Percentiles rank a stretch among this genome's conserved stretches.
phyloP scores from a whole-genome alignment of 2,888 invertebrate genomes.

The Coenonympha arcania region DNA sequence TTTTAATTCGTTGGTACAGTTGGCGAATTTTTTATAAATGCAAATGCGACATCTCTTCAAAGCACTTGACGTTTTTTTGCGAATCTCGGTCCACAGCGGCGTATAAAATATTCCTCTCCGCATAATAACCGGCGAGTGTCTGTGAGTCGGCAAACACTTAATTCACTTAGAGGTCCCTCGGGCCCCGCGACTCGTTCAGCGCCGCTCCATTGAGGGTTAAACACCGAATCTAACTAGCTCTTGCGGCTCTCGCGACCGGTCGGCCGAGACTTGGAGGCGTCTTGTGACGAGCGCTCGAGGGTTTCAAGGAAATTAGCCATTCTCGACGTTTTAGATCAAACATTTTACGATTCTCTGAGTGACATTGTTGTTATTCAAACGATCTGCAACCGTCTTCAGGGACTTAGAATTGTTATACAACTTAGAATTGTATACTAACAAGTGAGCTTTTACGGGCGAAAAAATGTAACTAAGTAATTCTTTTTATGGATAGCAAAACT shows the following conservation, averaged over 20 bases:
- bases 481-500: too few relatives aligned
- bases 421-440: too few relatives aligned
- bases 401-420: too few relatives aligned
- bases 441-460: too few relatives aligned
- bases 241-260: constrained; percentile 15
- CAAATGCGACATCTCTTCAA: constrained; percentile 21
- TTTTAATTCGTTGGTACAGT: constrained; percentile 22
- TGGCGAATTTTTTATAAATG: constrained; percentile 19
- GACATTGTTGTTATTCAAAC: too few relatives aligned
- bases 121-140: constrained; percentile 27
- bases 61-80: constrained; percentile 33
- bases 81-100: constrained; percentile 28
- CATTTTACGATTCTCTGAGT: too few relatives aligned
- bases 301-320: constrained; percentile 20
- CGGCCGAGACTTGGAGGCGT: too few relatives aligned
- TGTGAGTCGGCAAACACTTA: constrained; percentile 41
- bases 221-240: constrained; percentile 25
- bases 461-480: too few relatives aligned
- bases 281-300: constrained; percentile 19
- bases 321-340: constrained; percentile 1
- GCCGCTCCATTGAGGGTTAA: constrained; percentile 25
- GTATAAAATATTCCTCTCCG: constrained; percentile 38
- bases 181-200: constrained; percentile 25
- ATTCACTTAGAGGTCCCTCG: constrained; percentile 45
- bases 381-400: too few relatives aligned